These are phyloP conservation scores for Dryadula phaetusa DNA, from an alignment of 2,888 invertebrate species.

Conservation along the genomic window DNA sequence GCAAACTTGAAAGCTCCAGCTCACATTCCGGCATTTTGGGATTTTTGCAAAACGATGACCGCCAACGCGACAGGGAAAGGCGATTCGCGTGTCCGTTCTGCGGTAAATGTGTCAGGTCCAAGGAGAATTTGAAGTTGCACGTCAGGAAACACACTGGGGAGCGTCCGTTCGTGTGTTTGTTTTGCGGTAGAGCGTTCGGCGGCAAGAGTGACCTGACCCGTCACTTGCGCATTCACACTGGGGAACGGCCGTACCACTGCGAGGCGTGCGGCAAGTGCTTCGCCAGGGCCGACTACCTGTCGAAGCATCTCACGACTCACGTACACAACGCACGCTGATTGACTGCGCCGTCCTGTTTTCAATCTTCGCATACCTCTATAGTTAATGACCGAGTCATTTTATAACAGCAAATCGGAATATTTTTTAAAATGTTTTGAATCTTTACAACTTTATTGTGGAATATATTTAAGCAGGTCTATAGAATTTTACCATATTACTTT, in stretches of 20 bases:
- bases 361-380: conserved; percentile 60
- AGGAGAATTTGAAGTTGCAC: conserved; percentile 94
- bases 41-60: conserved; percentile 85
- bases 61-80: conserved; percentile 86
- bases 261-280: conserved; percentile 97
- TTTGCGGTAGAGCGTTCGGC: conserved; percentile 94
- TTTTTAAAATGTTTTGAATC: conserved; percentile 79
- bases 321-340: conserved; percentile 89
- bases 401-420: conserved; percentile 78
- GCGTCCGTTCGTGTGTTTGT: conserved; percentile 95
- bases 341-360: conserved; percentile 65
- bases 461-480: conserved; percentile 77
- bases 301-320: conserved; percentile 95
- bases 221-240: conserved; percentile 94
- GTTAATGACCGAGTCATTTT: conserved; percentile 67
- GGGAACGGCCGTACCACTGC: conserved; percentile 95
- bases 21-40: conserved; percentile 85
- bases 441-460: conserved; percentile 69
- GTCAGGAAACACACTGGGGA: conserved; percentile 94
- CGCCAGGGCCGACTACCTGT: conserved; percentile 94
- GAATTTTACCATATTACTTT: conserved; percentile 74
- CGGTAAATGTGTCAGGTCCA: conserved; percentile 94
- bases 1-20: conserved; percentile 82
- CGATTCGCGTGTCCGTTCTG: conserved; percentile 95
- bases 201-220: conserved; percentile 95